phyloP scores from a whole-genome alignment of 1,140 invertebrate species.

The Grapholita molesta region DNA sequence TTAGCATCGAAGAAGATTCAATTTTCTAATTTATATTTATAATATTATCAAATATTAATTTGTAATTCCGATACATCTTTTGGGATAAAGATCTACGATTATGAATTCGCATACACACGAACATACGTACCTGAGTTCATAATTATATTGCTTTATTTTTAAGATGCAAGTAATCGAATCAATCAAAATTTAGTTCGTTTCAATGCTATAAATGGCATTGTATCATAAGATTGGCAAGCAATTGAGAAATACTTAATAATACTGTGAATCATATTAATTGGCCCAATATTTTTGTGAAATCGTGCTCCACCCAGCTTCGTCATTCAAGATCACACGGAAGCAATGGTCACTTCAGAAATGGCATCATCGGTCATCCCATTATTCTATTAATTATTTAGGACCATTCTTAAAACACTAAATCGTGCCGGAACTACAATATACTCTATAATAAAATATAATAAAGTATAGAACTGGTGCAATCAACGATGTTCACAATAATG shows the following conservation, averaged over 20 bases:
- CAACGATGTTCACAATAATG: neutral
- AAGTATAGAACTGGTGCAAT: neutral
- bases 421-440: neutral
- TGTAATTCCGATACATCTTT: too few relatives aligned
- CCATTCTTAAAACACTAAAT: neutral
- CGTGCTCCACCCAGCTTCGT: neutral
- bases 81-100: too few relatives aligned
- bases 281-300: slow-evolving; percentile 1
- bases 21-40: too few relatives aligned
- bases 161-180: too few relatives aligned
- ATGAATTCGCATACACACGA: too few relatives aligned
- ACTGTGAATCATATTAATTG: neutral
- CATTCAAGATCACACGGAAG: slow-evolving; percentile 12
- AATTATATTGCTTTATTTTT: too few relatives aligned
- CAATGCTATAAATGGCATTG: neutral
- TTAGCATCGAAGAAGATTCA: too few relatives aligned
- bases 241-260: neutral
- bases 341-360: neutral
- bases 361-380: slow-evolving; percentile 13
- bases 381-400: slow-evolving; percentile 7
- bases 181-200: neutral
- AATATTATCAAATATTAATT: too few relatives aligned
- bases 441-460: neutral
- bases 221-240: neutral
- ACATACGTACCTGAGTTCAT: too few relatives aligned